A percentile compares a stretch with the other conserved stretches of the same genome.
These are phyloP conservation scores for Takifugu rubripes DNA, from an alignment of 2,797 vertebrate species.

Conservation along the genomic window DNA sequence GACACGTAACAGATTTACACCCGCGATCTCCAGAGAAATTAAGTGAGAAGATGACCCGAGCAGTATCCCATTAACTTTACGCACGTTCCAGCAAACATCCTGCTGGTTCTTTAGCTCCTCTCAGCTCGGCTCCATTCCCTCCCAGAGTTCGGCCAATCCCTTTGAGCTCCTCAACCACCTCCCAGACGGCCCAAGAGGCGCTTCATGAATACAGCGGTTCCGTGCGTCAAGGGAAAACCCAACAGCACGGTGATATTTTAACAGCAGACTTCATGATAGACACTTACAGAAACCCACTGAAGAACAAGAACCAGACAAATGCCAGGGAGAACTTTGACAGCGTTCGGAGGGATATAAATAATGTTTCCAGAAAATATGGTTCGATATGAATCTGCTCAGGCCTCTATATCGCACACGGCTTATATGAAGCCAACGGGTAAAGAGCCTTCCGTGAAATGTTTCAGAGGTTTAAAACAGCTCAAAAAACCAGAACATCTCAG, in stretches of 20 bases:
- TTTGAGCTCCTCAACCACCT: constrained; percentile 19
- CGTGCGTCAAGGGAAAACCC: constrained; percentile 1
- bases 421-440: constrained; percentile 2
- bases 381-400: constrained; percentile 33
- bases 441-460: background rate
- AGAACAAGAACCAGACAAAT: constrained; percentile 32
- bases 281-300: constrained; percentile 22
- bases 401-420: constrained; percentile 17
- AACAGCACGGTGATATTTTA: constrained; percentile 36
- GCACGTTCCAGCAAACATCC: constrained; percentile 21
- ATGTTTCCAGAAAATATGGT: constrained; percentile 64
- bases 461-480: constrained; percentile 4
- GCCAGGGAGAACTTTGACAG: constrained; percentile 62
- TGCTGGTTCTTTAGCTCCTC: constrained; percentile 1
- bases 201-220: constrained; percentile 28
- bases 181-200: background rate
- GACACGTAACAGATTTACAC: constrained; percentile 17
- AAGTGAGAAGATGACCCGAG: background rate
- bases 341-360: constrained; percentile 75
- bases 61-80: constrained; percentile 6
- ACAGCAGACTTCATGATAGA: constrained; percentile 21
- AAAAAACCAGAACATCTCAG: constrained; percentile 25
- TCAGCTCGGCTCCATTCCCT: constrained; percentile 25
- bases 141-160: constrained; percentile 35
- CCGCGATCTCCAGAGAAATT: constrained; percentile 21